phyloP scores from a whole-genome alignment of 2,113 vertebrate genomes.

The Glareola pratincola region DNA sequence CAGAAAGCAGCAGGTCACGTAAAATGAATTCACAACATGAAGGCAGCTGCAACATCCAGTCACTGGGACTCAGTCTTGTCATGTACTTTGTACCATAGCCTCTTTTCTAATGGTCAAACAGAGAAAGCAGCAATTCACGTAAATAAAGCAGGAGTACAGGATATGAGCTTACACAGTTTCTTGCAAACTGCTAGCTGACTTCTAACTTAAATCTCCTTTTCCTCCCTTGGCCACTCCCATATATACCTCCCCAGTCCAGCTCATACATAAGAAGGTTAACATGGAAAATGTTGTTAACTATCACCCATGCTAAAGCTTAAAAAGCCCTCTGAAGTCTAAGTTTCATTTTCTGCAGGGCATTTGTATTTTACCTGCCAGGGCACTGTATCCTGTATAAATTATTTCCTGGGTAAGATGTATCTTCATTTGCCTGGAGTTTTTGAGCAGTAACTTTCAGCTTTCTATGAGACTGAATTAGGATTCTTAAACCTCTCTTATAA shows the following conservation, averaged over 20 bases:
- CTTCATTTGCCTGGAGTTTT: background rate
- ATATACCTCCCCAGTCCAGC: background rate
- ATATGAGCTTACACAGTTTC: background rate
- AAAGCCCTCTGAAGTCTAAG: background rate
- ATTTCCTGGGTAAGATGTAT: background rate
- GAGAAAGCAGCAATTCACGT: background rate
- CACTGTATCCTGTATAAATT: background rate
- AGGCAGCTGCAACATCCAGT: background rate
- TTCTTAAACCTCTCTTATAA: background rate
- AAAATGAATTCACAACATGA: background rate
- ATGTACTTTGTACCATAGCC: background rate
- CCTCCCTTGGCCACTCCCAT: background rate
- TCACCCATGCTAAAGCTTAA: background rate
- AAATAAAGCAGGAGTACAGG: background rate
- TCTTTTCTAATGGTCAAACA: background rate
- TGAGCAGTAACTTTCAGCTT: background rate
- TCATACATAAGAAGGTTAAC: background rate
- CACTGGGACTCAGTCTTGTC: background rate
- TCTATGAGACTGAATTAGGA: background rate
- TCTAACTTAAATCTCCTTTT: background rate
- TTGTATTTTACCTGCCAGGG: background rate
- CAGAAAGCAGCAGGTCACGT: background rate
- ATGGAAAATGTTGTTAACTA: background rate
- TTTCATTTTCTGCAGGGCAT: background rate
- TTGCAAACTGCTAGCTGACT: background rate